Evolutionary conservation across 2,797 vertebrate genomes (phyloP), one percentile per base, ranked within the genome.

Genomic region (Bradypus variegatus): DNA sequence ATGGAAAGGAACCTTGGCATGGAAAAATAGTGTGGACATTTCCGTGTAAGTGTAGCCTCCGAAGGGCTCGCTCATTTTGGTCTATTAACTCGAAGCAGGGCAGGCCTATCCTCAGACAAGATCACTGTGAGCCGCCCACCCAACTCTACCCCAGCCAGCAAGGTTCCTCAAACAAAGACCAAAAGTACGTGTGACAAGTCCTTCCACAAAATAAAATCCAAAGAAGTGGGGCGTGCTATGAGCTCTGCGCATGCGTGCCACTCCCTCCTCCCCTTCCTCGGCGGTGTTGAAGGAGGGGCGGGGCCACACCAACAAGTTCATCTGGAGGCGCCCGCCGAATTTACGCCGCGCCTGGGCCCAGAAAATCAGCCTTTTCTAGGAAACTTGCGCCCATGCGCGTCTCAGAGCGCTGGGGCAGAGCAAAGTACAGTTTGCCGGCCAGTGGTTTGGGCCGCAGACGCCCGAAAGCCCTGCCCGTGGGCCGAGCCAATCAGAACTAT

Each of bases 11-110:
- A 96, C 96, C 96, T 95, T 96, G 65, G 92, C 60, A 14, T 91
- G 95, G 45, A 96, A 93, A 94, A 96, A 72, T 27, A 96, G 48
- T 86, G 95, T 3, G 0, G 96, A 96, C 3, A 92, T 95, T 33
- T 95, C 10, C 2, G 95, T 90, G 21, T 95, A 96, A 25, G 92
- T 93, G 88, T 27, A 93, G 13, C 95, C 88, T 89, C 85, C 82
- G 13, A 95, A 88, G 2, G 87, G 60, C 19, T 95, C 86, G 65
- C 94, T 65, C 96, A 96, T 95, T 90, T 45, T 94, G 90, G 70
- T 21, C 85, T 65, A 64, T 75, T 79, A 91, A 73, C 31, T 79
- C 58, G 53, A 73, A 45, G 38, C 7, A 29, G 65, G 90, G 89
- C 21, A 0, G 67, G 41, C 53, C 62, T 86, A 29, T 65, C 38